Conservation (phyloP, 2,888 invertebrate genomes). For the Pyrochroa serraticornis region DNA sequence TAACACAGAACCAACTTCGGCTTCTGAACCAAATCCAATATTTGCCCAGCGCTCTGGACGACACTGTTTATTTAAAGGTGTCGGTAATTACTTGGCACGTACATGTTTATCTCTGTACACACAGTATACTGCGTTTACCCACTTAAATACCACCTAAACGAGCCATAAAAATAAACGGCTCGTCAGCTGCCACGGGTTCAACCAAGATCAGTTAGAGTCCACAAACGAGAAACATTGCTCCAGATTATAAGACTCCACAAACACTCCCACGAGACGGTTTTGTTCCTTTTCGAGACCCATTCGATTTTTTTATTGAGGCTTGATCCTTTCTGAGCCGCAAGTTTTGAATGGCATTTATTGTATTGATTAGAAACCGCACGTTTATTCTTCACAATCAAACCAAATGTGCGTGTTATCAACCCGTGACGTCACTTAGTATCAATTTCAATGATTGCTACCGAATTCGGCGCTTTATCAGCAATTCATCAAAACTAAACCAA, state of each 20-base stretch:
- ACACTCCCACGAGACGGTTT: no score
- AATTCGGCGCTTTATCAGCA: no score
- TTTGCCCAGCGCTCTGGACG: slow-evolving; percentile 43
- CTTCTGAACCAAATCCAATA: slow-evolving; percentile 38
- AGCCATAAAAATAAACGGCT: slow-evolving; percentile 46
- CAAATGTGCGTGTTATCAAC: no score
- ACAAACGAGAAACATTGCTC: slow-evolving; percentile 15
- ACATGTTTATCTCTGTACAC: slow-evolving; percentile 51
- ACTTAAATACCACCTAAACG: slow-evolving; percentile 46
- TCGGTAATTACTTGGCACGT: slow-evolving; percentile 53
- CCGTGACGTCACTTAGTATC: no score
- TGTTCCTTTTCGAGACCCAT: no score
- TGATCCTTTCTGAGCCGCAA: no score
- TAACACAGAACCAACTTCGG: slow-evolving; percentile 34
- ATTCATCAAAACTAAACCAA: no score
- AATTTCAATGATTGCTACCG: no score
- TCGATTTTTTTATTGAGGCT: no score
- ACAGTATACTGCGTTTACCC: slow-evolving; percentile 43
- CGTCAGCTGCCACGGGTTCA: slow-evolving; percentile 38
- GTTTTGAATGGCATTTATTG: no score
- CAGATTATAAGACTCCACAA: neutral
- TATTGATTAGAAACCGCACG: no score
- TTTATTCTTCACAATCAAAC: no score
- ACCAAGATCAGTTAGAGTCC: slow-evolving; percentile 22
- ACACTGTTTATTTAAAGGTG: slow-evolving; percentile 55